Evolutionary conservation across 2,113 vertebrate species (phyloP), one percentile per base, ranked within the genome.

Genomic region (Pluvianellus socialis): DNA sequence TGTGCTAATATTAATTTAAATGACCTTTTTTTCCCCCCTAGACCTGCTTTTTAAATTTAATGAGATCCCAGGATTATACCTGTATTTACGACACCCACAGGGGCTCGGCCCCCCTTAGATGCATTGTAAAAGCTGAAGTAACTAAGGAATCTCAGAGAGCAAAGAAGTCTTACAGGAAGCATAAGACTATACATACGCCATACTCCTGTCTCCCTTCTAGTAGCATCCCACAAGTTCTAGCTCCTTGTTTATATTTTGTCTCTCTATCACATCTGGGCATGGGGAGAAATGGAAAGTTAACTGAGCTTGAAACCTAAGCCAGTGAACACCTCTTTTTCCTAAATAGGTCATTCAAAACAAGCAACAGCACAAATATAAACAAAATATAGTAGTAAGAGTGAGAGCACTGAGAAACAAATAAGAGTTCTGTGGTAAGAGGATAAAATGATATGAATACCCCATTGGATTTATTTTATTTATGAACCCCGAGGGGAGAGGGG

Each of bases 1-100:
- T 62, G 28, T 96, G 84, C 77, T 62, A 94, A 85, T 88, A 97
- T 94, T 92, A 95, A 94, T 97, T 93, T 91, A 96, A 95, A 80
- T 91, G 70, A 96, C 93, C 87, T 66, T 86, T 94, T 71, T 53
- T 71, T 53, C 20, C 0, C 30, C 47, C 27, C 49, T 44, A 90
- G 79, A 86, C 68, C n/a, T 80, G 42, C 71, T 94, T 87, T 91
- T 95, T 65, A 62, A 76, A 38, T 71, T 94, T 95, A 93, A 94
- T 86, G 79, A 96, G 82, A 88, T 70, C 63, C 40, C 74, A 58
- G 28, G 8, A 80, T 93, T 88, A 86, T 50, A 86, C 66, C 82
- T 88, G 42, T 62, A 61, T n/a, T 68, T 82, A 79, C 49, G 85
- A 55, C 5, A 68, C 52, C 88, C 58, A 52, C 10, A 63, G 21